Evolutionary conservation across 2,113 vertebrate species (phyloP), one percentile per base, ranked within the genome.

Genomic region (Nettapus auritus): DNA sequence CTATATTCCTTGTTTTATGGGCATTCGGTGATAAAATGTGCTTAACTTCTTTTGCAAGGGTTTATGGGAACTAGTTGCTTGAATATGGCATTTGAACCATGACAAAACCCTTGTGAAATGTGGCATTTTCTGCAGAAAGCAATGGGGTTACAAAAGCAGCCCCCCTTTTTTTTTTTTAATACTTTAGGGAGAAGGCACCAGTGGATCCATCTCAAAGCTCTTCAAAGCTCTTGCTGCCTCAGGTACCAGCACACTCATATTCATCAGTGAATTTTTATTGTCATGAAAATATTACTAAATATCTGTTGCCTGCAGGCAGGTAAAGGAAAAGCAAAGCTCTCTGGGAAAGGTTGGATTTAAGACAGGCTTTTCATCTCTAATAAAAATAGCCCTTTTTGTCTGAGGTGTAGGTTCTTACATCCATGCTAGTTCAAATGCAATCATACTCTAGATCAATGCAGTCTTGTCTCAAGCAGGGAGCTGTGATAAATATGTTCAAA

Each of bases 251-350:
- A 64, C 29, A 79, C 34, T 74, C n/a, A 66, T 52, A 89, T 73
- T 80, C 82, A 95, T 82, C 88, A 91, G 70, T 42, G 78, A 87
- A 36, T 87, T 95, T 94, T 93, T 91, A 88, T 85, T 89, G 70
- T 44, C 46, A 90, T 93, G 92, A 94, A 94, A 89, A 92, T 89
- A 96, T 94, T 89, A 59, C 67, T 80, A 81, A 38, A 74, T 95
- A 94, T 94, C 83, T 93, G 33, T 33, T 90, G 88, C 62, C 44
- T 84, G 86, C 80, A 94, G 86, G 88, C 62, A 94, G 40, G 66
- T 50, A 92, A 84, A 95, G 40, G 36, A 78, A 88, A 88, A 88
- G 34, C 40, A 88, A 88, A 88, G 34, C 40, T 95, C n/a, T 56
- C 83, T 69, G 57, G n/a, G 66, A 79, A 90, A 76, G 11, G 36